phyloP scores from a whole-genome alignment of 2,797 vertebrate genomes.

The Pantherophis vulpinus region DNA sequence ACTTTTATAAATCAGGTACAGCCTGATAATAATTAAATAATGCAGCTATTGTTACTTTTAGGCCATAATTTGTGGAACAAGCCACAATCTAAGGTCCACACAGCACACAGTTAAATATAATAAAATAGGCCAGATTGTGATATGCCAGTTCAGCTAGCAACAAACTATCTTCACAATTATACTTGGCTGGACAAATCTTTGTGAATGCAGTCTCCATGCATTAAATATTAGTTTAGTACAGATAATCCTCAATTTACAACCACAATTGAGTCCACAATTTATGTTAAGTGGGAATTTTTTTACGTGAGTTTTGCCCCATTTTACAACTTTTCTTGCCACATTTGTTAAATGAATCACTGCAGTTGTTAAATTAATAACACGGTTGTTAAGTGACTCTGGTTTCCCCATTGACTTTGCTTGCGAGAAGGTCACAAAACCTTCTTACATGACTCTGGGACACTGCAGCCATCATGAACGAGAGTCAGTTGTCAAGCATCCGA shows the following conservation, averaged over 20 bases:
- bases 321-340: background rate
- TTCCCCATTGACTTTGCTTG: background rate
- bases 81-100: background rate
- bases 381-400: too few species aligned
- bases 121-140: background rate
- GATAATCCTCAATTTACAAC: background rate
- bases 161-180: background rate
- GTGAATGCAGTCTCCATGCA: background rate
- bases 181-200: background rate
- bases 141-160: background rate
- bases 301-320: background rate
- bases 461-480: too few species aligned
- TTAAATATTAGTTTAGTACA: background rate
- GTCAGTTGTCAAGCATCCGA: too few species aligned
- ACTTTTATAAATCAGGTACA: background rate
- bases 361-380: background rate
- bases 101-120: background rate
- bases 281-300: background rate
- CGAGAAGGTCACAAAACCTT: background rate
- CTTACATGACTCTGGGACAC: too few species aligned
- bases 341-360: background rate
- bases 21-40: background rate
- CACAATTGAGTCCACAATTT: background rate
- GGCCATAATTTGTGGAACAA: background rate
- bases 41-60: background rate